Percentiles rank a stretch among this genome's conserved stretches.
Evolutionary conservation across 2,113 vertebrate species (phyloP).

Genomic region (Mesocricetus auratus): DNA sequence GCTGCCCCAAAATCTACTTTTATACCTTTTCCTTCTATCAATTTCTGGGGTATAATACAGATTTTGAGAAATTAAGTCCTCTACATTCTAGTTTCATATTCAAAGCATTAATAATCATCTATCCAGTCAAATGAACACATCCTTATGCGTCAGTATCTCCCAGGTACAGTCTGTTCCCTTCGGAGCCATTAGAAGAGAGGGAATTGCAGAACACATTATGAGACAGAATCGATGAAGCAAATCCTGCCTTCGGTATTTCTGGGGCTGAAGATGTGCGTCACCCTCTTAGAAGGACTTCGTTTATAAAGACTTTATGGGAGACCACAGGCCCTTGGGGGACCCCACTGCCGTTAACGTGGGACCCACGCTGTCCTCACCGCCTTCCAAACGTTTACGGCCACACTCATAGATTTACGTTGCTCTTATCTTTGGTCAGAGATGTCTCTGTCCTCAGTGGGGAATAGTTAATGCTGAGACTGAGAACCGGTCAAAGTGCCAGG

Average conservation of each 20-base stretch:
- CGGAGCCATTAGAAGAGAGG: background rate
- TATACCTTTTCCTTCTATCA: conserved; percentile 51
- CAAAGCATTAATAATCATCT: background rate
- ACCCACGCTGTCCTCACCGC: background rate
- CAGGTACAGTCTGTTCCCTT: background rate
- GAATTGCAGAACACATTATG: background rate
- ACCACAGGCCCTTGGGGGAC: background rate
- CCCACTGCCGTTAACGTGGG: background rate
- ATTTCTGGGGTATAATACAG: background rate
- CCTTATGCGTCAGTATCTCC: background rate
- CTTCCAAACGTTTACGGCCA: background rate
- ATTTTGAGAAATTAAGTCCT: background rate
- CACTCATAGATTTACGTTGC: background rate
- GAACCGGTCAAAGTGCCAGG: background rate
- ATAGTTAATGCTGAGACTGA: background rate
- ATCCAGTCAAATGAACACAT: background rate
- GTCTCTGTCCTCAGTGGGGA: background rate
- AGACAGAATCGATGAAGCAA: background rate
- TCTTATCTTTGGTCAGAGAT: background rate
- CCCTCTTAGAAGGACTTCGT: background rate
- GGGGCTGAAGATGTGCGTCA: background rate
- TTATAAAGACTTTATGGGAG: background rate
- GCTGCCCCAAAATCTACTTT: background rate
- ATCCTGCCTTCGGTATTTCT: background rate
- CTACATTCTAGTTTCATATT: conserved; percentile 13